Conservation (phyloP, 2,888 invertebrate species). For the Noctua pronuba region DNA sequence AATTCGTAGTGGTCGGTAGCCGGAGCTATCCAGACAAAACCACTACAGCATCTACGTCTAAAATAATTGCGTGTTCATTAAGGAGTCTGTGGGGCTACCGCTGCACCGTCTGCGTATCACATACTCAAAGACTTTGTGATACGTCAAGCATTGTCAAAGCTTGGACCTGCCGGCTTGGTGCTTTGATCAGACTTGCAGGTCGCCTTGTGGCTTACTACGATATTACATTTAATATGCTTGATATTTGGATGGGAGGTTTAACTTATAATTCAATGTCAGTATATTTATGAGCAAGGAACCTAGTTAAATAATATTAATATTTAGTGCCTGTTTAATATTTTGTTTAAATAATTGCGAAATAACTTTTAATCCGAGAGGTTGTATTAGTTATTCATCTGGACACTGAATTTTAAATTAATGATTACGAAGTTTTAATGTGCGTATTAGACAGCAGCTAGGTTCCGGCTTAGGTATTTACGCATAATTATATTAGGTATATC, state of each 20-base stretch:
- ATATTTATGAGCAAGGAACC: neutral
- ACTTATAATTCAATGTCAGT: conserved; percentile 6
- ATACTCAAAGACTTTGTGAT: conserved; percentile 58
- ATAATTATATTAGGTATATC: neutral
- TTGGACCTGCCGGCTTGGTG: conserved; percentile 19
- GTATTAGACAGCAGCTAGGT: neutral
- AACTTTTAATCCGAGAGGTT: neutral
- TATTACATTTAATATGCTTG: conserved; percentile 10
- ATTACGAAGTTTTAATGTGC: neutral
- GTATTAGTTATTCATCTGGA: neutral
- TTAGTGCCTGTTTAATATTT: neutral
- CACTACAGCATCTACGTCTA: neutral
- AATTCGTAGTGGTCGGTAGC: neutral
- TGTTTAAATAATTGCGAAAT: neutral
- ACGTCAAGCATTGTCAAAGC: conserved; percentile 56
- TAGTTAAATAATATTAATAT: neutral
- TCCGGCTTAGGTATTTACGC: neutral
- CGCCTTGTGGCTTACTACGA: neutral
- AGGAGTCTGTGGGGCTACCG: conserved; percentile 16
- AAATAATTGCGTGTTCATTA: conserved; percentile 37
- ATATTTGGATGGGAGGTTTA: neutral
- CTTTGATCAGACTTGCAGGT: conserved; percentile 26
- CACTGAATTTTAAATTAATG: neutral
- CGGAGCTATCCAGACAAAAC: neutral
- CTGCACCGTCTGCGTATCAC: conserved; percentile 50